These are phyloP conservation scores for Dasyornis broadbenti DNA, from an alignment of 2,113 vertebrate genomes.

Conservation along the genomic window DNA sequence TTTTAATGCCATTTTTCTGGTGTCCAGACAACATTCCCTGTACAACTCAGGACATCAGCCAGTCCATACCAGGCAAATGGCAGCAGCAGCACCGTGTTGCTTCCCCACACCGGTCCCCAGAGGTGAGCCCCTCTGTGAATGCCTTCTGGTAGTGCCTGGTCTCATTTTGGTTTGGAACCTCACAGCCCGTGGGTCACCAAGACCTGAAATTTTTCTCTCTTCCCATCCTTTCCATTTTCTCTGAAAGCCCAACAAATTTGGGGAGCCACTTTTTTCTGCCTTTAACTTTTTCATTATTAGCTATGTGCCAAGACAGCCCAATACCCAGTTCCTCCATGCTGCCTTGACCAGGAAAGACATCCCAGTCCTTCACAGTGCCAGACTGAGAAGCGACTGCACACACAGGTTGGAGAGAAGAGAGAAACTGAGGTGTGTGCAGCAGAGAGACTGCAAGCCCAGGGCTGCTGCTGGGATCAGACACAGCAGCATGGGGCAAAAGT, in stretches of 20 bases:
- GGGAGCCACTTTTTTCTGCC: neutral
- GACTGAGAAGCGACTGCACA: neutral
- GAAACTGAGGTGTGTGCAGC: fast-evolving
- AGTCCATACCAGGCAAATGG: neutral
- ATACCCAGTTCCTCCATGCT: neutral
- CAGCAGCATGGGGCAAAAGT: neutral
- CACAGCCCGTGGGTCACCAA: neutral
- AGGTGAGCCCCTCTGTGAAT: neutral
- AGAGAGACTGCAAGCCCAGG: fast-evolving
- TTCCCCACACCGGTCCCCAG: neutral
- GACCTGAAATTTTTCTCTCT: neutral
- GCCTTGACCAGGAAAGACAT: neutral
- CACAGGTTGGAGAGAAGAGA: neutral
- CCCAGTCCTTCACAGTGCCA: neutral
- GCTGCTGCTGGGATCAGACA: neutral
- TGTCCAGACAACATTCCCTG: neutral
- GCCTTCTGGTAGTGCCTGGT: neutral
- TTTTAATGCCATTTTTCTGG: neutral
- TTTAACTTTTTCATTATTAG: neutral
- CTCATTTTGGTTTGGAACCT: neutral
- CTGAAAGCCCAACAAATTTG: neutral
- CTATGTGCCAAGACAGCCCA: neutral
- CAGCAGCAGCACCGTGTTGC: neutral
- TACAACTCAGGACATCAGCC: neutral
- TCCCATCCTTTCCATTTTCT: neutral